phyloP scores from a whole-genome alignment of 2,797 vertebrate genomes.

The Bufotes viridis region DNA sequence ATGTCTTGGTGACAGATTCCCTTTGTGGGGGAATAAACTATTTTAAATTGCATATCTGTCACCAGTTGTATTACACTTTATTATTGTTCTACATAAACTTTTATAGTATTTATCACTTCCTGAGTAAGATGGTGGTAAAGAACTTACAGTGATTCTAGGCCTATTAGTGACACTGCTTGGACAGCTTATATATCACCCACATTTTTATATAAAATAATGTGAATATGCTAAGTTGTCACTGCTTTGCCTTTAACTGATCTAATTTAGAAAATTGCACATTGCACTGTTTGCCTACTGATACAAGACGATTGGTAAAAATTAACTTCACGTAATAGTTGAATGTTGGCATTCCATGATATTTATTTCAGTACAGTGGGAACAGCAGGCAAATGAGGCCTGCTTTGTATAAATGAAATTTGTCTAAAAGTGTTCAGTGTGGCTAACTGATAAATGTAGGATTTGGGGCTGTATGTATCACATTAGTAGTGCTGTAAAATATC shows the following conservation, averaged over 20 bases:
- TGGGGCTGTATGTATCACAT: background rate
- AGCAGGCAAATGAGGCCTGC: constrained; percentile 1
- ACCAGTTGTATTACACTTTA: too few relatives aligned
- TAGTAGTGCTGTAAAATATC: background rate
- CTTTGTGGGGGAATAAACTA: too few relatives aligned
- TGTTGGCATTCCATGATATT: constrained; percentile 14
- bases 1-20: too few relatives aligned
- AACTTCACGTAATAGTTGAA: constrained; percentile 30
- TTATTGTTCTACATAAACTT: too few relatives aligned
- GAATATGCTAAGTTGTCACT: background rate
- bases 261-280: constrained; percentile 32
- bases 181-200: background rate
- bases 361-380: background rate
- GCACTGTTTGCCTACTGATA: constrained; percentile 45
- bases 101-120: too few relatives aligned
- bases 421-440: background rate
- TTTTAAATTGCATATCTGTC: too few relatives aligned
- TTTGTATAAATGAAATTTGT: background rate
- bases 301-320: constrained; percentile 45
- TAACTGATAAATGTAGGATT: background rate
- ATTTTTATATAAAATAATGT: background rate
- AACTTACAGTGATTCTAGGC: too few relatives aligned
- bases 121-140: too few relatives aligned
- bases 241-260: background rate
- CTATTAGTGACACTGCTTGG: too few relatives aligned